Percentiles rank a stretch among this genome's conserved stretches.
Evolutionary conservation across 2,113 vertebrate species (phyloP).

Genomic region (Proterorhinus semilunaris): DNA sequence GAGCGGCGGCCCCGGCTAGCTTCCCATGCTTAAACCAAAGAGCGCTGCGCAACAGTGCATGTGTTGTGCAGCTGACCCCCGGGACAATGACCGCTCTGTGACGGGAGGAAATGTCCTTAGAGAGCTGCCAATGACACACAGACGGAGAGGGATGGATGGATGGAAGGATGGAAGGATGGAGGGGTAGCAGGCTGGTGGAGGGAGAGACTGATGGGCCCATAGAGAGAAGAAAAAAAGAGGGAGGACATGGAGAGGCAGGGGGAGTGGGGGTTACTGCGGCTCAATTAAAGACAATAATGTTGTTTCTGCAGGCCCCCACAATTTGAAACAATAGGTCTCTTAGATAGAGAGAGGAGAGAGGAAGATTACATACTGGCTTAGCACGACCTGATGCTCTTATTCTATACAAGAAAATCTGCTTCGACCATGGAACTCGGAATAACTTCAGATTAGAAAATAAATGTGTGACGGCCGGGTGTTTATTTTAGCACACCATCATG

Average conservation of each 20-base stretch:
- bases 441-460: too few species aligned
- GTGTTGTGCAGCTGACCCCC: slow-evolving; percentile 61
- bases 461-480: too few species aligned
- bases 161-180: slow-evolving; percentile 7
- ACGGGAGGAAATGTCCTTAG: slow-evolving; percentile 64
- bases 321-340: slow-evolving; percentile 33
- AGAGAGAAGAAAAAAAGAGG: slow-evolving; percentile 14
- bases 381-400: too few species aligned
- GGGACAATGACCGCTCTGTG: slow-evolving; percentile 66
- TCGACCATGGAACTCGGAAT: too few species aligned
- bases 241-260: slow-evolving; percentile 12
- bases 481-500: too few species aligned
- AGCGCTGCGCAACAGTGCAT: slow-evolving; percentile 44
- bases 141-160: slow-evolving; percentile 8
- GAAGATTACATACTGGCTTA: not conserved
- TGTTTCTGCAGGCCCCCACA: slow-evolving; percentile 45
- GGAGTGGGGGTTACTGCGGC: slow-evolving; percentile 14
- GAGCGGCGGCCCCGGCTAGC: slow-evolving; percentile 47
- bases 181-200: slow-evolving; percentile 46
- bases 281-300: slow-evolving; percentile 65
- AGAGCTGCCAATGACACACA: slow-evolving; percentile 59
- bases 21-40: slow-evolving; percentile 54
- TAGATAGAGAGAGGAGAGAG: not conserved
- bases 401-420: too few species aligned
- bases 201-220: slow-evolving; percentile 23